Evolutionary conservation across 2,888 invertebrate genomes (phyloP).

Genomic region (Troides helena): DNA sequence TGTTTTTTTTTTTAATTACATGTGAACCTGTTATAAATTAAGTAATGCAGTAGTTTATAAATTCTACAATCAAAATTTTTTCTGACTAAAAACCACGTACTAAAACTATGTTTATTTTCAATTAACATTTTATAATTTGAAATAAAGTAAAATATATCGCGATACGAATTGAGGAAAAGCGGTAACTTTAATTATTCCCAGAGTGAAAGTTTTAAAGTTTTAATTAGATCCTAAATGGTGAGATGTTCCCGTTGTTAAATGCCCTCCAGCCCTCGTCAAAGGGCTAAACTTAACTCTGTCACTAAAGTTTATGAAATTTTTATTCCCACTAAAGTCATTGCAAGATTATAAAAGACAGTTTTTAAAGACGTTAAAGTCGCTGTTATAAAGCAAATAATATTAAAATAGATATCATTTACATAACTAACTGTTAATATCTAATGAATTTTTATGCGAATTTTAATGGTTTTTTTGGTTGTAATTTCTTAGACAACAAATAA

Average conservation of each 20-base stretch:
- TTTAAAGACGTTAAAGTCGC: too few relatives aligned
- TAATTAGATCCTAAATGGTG: constrained; percentile 5
- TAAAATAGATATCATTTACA: too few relatives aligned
- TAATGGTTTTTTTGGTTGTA: too few relatives aligned
- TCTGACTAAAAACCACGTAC: neutral
- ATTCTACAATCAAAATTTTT: too few relatives aligned
- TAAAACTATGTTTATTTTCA: neutral
- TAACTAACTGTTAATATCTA: too few relatives aligned
- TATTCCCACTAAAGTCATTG: neutral
- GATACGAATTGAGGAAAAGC: neutral
- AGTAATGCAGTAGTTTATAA: too few relatives aligned
- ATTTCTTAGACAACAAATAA: too few relatives aligned
- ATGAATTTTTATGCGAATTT: too few relatives aligned
- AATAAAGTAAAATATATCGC: neutral
- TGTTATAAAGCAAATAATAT: too few relatives aligned
- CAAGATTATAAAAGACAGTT: neutral
- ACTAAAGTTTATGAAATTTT: constrained; percentile 2
- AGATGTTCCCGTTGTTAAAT: constrained; percentile 6
- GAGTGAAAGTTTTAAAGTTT: constrained; percentile 10
- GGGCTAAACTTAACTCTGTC: neutral
- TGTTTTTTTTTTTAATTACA: too few relatives aligned
- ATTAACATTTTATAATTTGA: neutral
- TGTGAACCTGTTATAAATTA: too few relatives aligned
- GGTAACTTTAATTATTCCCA: neutral
- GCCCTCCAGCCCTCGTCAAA: constrained; percentile 3